Base-by-base conservation (phyloP, 2,113 vertebrate genomes). In the Neodon shergylaensis region DNA sequence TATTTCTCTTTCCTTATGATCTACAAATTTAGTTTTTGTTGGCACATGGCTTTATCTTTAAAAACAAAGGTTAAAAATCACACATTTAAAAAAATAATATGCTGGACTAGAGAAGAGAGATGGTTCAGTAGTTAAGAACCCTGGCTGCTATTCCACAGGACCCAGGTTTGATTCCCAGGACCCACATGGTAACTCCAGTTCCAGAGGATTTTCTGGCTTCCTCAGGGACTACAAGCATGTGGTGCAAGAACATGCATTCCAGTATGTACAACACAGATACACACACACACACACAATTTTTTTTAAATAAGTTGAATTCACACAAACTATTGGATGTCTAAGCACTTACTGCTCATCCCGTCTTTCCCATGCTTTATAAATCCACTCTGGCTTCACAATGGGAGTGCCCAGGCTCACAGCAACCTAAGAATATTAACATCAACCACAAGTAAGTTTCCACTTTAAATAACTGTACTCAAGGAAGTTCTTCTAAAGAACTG, bases 371-470 rank as follows among this genome's bases (percentile, higher is more conserved):
- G 99, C 98, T 95, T 99, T 99, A 84, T 98, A 98, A 98, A 99
- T 99, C 99, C 99, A 99, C 61, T 99, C 98, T 88, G 99, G 98
- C 95, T 99, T 99, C 98, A 99, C 98, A 13, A 99, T 99, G 74
- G 99, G 99, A 63, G 99, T 99, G 61, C 99, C 99, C 98, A 99
- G 98, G 95, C 99, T 99, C 77, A 99, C 99, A 58, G 99, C 99
- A 98, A 99, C 97, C 99, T 99, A 97, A 97, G 98, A 97, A 95
- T 79, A 94, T 68, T 84, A 96, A 93, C 7, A 74, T 73, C 86
- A 92, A 85, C 88, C 70, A 96, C 0, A 14, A 14, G 22, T 97
- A 14, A 52, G 96, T 93, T 88, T 89, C 92, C 86, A 58, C 39
- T 47, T 94, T 95, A 94, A 88, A 95, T 94, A 90, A 96, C 7